Evolutionary conservation across 2,113 vertebrate species (phyloP).

Genomic region (Notarius lentiginosus): DNA sequence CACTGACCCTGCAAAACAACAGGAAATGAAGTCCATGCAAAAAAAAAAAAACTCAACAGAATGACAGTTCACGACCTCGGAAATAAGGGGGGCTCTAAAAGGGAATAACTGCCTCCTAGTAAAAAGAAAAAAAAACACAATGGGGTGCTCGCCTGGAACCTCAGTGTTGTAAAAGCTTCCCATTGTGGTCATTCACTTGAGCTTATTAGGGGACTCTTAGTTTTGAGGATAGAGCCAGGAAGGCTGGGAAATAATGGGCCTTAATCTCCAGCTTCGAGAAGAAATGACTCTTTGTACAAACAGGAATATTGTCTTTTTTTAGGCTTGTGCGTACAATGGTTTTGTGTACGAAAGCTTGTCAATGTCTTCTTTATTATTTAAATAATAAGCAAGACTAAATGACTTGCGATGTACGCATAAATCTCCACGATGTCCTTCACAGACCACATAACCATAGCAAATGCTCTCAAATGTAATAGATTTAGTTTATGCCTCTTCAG

Average conservation of each 20-base stretch:
- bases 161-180: slow-evolving; percentile 43
- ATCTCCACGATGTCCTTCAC: slow-evolving; percentile 8
- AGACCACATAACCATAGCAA: background rate
- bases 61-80: slow-evolving; percentile 45
- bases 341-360: slow-evolving; percentile 17
- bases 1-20: slow-evolving; percentile 51
- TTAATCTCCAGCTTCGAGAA: slow-evolving; percentile 19
- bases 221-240: slow-evolving; percentile 36
- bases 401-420: background rate
- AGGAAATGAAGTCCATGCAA: slow-evolving; percentile 56
- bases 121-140: slow-evolving; percentile 32
- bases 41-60: slow-evolving; percentile 32
- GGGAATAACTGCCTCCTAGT: slow-evolving; percentile 20
- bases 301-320: slow-evolving; percentile 2
- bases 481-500: slow-evolving; percentile 8
- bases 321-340: background rate
- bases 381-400: background rate
- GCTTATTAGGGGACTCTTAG: slow-evolving; percentile 39
- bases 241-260: slow-evolving; percentile 20
- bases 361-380: background rate
- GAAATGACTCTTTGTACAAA: slow-evolving; percentile 23
- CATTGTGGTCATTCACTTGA: slow-evolving; percentile 32
- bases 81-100: background rate
- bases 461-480: slow-evolving; percentile 7
- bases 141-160: slow-evolving; percentile 12